Base-by-base conservation (phyloP, 1,140 invertebrate genomes). In the Brachystomella parvula region DNA sequence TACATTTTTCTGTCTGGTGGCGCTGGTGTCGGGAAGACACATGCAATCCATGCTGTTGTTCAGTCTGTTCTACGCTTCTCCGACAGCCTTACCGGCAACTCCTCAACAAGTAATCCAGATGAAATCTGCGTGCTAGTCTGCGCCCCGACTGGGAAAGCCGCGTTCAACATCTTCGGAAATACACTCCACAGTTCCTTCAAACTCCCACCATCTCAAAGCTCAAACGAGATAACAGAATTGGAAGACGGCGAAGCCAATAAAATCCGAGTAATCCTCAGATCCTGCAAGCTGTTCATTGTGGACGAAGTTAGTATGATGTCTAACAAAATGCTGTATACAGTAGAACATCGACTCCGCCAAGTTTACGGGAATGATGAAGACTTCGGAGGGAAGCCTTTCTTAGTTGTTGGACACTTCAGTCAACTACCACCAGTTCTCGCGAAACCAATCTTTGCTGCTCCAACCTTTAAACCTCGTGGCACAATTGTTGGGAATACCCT, bases 291-390 rank as follows among this genome's bases (percentile, higher is more conserved):
- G 31, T 39, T 78, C 28, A 77, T 78, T 29, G 76, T 78, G 61
- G 77, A 78, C 70, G 76, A 78, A 74, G 74, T 78, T 47, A 76
- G 74, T 24, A 77, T 77, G 77, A 71, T 77, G 19, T 73, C 75
- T 44, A 29, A 66, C n/a, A 68, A 35, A 56, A 69, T 73, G 32
- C 68, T 77, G 28, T 17, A 62, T 26, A 47, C 71, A 29, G 63
- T 78, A 19, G 68, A 76, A 65, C 58, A 49, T n/a, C 47, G 76
- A 58, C 63, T 78, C 29, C 59, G 69, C 61, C 75, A 78, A 74
- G 76, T 79, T 49, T 75, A 73, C 39, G 72, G 71, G 17, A 70
- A 47, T 29, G 64, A 74, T 57, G 56, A 71, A 62, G 26, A 39
- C 44, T 76, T 76, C 66, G 71, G 71, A 28, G 67, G 68, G 15